phyloP scores from a whole-genome alignment of 2,113 vertebrate species.

The Zosterops hypoxanthus region DNA sequence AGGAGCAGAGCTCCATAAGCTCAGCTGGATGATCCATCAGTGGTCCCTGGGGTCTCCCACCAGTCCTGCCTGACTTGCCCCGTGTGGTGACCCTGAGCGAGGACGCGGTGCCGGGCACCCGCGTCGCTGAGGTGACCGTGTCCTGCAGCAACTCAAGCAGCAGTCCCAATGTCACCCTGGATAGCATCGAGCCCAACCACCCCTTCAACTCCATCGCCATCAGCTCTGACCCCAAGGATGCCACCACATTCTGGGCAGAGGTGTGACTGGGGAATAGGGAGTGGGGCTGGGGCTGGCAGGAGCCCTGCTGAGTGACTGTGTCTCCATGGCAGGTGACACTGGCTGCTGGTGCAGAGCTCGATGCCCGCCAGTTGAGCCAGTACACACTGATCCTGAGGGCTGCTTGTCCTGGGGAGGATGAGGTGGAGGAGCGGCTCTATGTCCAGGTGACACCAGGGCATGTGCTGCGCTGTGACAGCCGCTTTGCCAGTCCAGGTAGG shows the following conservation, averaged over 20 bases:
- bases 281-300: fast-evolving
- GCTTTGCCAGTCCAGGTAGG: conserved; percentile 65
- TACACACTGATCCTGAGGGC: conserved; percentile 62
- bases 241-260: not conserved
- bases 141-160: conserved; percentile 35
- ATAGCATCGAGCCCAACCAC: fast-evolving
- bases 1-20: not conserved
- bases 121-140: conserved; percentile 2
- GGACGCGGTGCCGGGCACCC: not conserved
- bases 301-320: fast-evolving
- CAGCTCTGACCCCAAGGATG: fast-evolving
- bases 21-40: fast-evolving
- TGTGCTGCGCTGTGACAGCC: conserved; percentile 3
- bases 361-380: conserved; percentile 56
- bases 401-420: not conserved
- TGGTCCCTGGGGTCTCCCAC: not conserved
- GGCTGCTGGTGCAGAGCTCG: conserved; percentile 46
- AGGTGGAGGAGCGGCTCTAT: conserved; percentile 4
- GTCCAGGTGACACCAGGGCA: conserved; percentile 10
- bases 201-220: conserved; percentile 22
- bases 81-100: conserved; percentile 53
- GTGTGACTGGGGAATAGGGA: not conserved
- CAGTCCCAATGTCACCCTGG: conserved; percentile 22
- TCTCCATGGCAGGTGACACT: conserved; percentile 64
- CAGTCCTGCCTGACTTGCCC: conserved; percentile 54